phyloP scores from a whole-genome alignment of 64 coral and sea anemone species.

The Anthopleura sola region DNA sequence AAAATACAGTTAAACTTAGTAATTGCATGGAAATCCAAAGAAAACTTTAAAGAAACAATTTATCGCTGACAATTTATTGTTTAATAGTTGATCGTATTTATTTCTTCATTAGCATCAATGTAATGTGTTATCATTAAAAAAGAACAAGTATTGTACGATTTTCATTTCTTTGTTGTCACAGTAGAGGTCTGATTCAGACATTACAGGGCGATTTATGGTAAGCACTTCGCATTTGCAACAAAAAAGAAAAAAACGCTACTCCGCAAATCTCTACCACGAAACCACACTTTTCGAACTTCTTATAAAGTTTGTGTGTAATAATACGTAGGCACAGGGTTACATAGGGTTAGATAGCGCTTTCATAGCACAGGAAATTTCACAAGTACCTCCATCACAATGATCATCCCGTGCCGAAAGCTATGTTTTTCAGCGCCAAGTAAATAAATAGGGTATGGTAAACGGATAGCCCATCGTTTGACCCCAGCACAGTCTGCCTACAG shows the following conservation, averaged over 20 bases:
- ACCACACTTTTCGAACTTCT: not conserved
- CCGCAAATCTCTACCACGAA: not conserved
- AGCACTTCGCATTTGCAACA: not conserved
- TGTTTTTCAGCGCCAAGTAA: conserved; percentile 5
- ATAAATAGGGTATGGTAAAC: not conserved
- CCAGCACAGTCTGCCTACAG: not conserved
- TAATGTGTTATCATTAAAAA: conserved; percentile 1
- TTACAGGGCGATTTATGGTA: conserved; percentile 7
- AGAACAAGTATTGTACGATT: not conserved
- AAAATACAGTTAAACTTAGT: not conserved
- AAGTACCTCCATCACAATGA: not conserved
- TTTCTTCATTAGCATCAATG: not conserved
- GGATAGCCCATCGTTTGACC: conserved; percentile 13
- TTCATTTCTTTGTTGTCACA: conserved; percentile 3
- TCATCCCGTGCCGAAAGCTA: not conserved
- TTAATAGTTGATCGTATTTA: not conserved
- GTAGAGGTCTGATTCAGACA: conserved; percentile 13
- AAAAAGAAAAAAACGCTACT: not conserved
- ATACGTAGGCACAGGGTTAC: not conserved
- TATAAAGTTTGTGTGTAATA: not conserved
- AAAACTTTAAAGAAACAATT: not conserved
- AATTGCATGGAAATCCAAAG: not conserved
- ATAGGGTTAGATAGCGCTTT: not conserved
- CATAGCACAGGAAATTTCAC: not conserved
- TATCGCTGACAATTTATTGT: not conserved